Evolutionary conservation across 2,888 invertebrate genomes (phyloP).

Genomic region (Dinocampus coccinellae): DNA sequence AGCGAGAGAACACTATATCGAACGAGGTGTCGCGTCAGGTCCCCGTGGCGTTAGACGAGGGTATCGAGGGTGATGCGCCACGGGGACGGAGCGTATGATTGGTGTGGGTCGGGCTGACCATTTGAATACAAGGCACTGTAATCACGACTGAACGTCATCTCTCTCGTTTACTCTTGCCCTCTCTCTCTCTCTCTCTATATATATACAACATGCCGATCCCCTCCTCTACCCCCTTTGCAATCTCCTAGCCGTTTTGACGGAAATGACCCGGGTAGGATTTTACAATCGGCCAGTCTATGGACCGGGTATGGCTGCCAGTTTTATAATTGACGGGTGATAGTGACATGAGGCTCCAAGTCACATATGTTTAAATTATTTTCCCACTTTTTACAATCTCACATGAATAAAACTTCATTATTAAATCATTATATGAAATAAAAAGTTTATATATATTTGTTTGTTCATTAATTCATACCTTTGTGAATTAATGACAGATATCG

Average conservation of each 20-base stretch:
- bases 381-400: too few relatives aligned
- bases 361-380: background rate
- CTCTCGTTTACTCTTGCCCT: slow-evolving; percentile 26
- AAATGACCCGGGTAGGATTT: background rate
- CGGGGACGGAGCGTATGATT: slow-evolving; percentile 57
- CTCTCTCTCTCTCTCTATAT: background rate
- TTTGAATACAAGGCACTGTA: slow-evolving; percentile 68
- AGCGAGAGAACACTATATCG: background rate
- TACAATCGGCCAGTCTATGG: too few relatives aligned
- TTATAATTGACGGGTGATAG: background rate
- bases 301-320: background rate
- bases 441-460: too few relatives aligned
- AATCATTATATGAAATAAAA: too few relatives aligned
- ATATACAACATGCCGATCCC: slow-evolving; percentile 10
- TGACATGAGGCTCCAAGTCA: background rate
- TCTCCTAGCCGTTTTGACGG: background rate
- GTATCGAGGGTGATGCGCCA: slow-evolving; percentile 34
- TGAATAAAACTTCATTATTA: too few relatives aligned
- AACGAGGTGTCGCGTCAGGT: slow-evolving; percentile 27
- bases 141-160: slow-evolving; percentile 59
- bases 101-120: slow-evolving; percentile 67
- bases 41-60: slow-evolving; percentile 34
- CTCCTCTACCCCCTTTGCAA: slow-evolving; percentile 8
- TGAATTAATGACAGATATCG: too few relatives aligned
- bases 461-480: too few relatives aligned